Evolutionary conservation across 2,797 vertebrate species (phyloP).

Genomic region (Typhlichthys subterraneus): DNA sequence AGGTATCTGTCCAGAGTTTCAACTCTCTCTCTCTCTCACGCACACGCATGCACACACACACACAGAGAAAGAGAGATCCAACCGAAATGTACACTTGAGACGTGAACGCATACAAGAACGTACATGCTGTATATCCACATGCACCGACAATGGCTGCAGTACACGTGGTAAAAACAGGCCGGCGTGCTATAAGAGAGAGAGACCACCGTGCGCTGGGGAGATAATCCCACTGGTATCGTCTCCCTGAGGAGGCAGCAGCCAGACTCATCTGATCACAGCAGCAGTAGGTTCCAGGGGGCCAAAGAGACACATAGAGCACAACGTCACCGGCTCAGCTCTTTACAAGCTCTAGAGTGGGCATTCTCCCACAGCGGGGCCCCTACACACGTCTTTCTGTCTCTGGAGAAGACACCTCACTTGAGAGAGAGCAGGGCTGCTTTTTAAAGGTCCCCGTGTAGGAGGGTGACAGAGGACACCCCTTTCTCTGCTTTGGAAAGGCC

Average conservation of each 20-base stretch:
- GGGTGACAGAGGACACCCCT: conserved; percentile 67
- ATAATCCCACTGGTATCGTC: background rate
- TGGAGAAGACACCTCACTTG: conserved; percentile 70
- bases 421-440: conserved; percentile 64
- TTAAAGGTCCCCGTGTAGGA: conserved; percentile 64
- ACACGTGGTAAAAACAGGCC: too few relatives aligned
- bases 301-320: conserved; percentile 46
- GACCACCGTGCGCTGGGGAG: background rate
- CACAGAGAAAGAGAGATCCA: background rate
- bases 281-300: conserved; percentile 50
- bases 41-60: background rate
- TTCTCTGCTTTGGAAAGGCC: conserved; percentile 59
- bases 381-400: conserved; percentile 59
- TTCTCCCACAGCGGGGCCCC: conserved; percentile 57
- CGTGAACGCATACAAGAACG: conserved; percentile 3
- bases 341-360: conserved; percentile 60
- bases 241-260: conserved; percentile 31
- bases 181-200: too few relatives aligned
- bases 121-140: background rate
- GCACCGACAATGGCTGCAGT: too few relatives aligned
- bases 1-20: conserved; percentile 33
- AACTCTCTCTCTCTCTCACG: conserved; percentile 14
- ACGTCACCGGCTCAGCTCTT: conserved; percentile 41
- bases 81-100: background rate
- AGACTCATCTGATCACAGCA: conserved; percentile 27